Conservation (phyloP, 2,888 invertebrate genomes). For the Lottia gigantea region DNA sequence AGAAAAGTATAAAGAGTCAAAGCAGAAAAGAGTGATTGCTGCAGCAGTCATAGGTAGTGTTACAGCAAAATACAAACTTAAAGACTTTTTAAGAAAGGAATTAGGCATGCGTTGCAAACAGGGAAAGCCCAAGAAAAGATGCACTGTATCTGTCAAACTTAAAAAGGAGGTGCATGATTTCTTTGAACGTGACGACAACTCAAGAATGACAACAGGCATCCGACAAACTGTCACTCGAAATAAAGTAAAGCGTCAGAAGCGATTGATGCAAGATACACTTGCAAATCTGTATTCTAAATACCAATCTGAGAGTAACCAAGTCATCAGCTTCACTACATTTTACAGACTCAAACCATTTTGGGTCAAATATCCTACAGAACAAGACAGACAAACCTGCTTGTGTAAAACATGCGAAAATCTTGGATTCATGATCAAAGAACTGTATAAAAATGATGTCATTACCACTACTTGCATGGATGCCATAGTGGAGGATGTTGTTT, state of each 20-base stretch:
- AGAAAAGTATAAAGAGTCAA: background rate
- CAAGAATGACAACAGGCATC: slow-evolving; percentile 25
- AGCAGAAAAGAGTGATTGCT: background rate
- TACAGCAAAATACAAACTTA: no score
- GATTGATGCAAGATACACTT: slow-evolving; percentile 23
- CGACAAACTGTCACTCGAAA: slow-evolving; percentile 21
- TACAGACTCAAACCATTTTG: slow-evolving; percentile 29
- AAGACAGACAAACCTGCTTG: slow-evolving; percentile 30
- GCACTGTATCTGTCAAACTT: no score
- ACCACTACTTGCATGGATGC: slow-evolving; percentile 19
- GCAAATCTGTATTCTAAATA: slow-evolving; percentile 28
- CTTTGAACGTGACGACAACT: slow-evolving; percentile 29
- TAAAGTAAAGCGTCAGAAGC: slow-evolving; percentile 28
- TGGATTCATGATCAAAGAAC: slow-evolving; percentile 22
- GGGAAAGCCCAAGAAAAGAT: no score
- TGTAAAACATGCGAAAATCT: slow-evolving; percentile 33
- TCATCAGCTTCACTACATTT: slow-evolving; percentile 26
- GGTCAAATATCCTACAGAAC: slow-evolving; percentile 21
- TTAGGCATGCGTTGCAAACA: no score
- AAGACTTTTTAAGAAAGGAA: no score
- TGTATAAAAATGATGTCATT: slow-evolving; percentile 19
- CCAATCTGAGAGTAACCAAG: slow-evolving; percentile 15
- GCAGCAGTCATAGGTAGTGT: background rate
- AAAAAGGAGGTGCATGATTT: slow-evolving; percentile 19
- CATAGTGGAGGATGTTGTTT: slow-evolving; percentile 19